phyloP scores from a whole-genome alignment of 2,888 invertebrate species.

The Agrotis clavis region DNA sequence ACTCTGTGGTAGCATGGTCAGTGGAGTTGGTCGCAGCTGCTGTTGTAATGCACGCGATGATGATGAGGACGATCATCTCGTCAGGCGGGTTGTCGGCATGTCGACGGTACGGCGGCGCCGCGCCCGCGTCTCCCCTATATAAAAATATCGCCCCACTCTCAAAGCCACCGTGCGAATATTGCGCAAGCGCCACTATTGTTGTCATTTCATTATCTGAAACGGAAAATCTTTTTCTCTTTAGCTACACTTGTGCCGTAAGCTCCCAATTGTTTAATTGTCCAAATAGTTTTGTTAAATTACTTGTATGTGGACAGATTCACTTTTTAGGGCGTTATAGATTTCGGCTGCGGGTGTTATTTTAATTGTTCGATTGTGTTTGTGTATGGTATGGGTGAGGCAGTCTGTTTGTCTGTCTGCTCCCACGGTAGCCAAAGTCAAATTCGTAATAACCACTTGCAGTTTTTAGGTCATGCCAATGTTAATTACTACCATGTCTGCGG shows the following conservation, averaged over 20 bases:
- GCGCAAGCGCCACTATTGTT: slow-evolving; percentile 88
- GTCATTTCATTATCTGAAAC: slow-evolving; percentile 91
- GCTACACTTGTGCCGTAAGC: slow-evolving; percentile 83
- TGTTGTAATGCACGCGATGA: slow-evolving; percentile 80
- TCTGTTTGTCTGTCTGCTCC: slow-evolving; percentile 70
- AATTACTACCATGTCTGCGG: slow-evolving; percentile 61
- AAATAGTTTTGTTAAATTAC: slow-evolving; percentile 79
- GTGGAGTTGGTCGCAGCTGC: slow-evolving; percentile 74
- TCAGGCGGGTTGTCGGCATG: slow-evolving; percentile 84
- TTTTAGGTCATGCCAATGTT: slow-evolving; percentile 74
- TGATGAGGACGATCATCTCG: slow-evolving; percentile 85
- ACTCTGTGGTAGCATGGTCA: slow-evolving; percentile 74
- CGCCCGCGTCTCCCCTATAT: slow-evolving; percentile 85
- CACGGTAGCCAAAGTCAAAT: slow-evolving; percentile 84
- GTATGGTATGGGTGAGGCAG: slow-evolving; percentile 70
- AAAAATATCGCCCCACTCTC: slow-evolving; percentile 89
- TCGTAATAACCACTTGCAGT: slow-evolving; percentile 73
- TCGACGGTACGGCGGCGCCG: slow-evolving; percentile 86
- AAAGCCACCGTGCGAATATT: slow-evolving; percentile 86
- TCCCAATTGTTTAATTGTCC: slow-evolving; percentile 90
- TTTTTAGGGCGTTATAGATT: slow-evolving; percentile 72
- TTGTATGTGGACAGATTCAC: slow-evolving; percentile 77
- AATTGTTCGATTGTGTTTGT: slow-evolving; percentile 82
- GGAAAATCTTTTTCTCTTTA: slow-evolving; percentile 90
- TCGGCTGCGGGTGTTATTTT: slow-evolving; percentile 70